Evolutionary conservation across 2,888 invertebrate genomes (phyloP).

Genomic region (Drosophila anceps): DNA sequence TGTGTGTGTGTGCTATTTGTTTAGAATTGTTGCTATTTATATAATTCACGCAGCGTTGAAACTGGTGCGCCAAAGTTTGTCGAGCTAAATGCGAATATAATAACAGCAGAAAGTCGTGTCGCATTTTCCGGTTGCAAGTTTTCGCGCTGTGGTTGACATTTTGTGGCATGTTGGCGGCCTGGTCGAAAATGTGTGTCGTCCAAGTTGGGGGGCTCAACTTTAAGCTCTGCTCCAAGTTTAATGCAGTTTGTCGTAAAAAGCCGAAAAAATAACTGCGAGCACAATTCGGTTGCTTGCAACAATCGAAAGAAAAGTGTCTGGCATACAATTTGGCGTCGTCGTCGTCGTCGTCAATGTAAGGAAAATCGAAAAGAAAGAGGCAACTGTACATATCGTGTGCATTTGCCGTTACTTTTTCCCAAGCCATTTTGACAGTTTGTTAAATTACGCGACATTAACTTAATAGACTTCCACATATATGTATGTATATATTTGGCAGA

Average conservation of each 20-base stretch:
- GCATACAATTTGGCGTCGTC: constrained; percentile 38
- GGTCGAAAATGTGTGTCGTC: constrained; percentile 3
- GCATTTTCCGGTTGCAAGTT: constrained; percentile 55
- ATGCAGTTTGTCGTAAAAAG: constrained; percentile 31
- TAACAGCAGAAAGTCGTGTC: constrained; percentile 54
- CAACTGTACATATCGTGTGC: constrained; percentile 50
- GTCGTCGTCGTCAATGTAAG: constrained; percentile 20
- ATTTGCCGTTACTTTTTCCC: constrained; percentile 63
- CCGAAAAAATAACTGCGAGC: constrained; percentile 20
- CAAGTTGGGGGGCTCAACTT: constrained; percentile 11
- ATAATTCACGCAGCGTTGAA: constrained; percentile 52
- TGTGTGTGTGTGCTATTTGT: constrained; percentile 27
- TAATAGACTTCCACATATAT: constrained; percentile 70
- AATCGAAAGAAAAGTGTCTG: constrained; percentile 12
- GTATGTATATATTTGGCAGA: constrained; percentile 58
- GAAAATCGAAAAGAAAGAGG: constrained; percentile 6
- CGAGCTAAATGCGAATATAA: constrained; percentile 48
- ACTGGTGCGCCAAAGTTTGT: constrained; percentile 46
- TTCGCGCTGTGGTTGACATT: constrained; percentile 41
- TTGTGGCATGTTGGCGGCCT: constrained; percentile 42
- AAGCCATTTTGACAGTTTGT: constrained; percentile 79
- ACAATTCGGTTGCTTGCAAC: constrained; percentile 31
- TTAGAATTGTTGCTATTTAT: constrained; percentile 27
- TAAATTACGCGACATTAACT: constrained; percentile 81
- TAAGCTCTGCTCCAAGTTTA: constrained; percentile 18